phyloP scores from a whole-genome alignment of 2,888 invertebrate species.

The Noctua comes region DNA sequence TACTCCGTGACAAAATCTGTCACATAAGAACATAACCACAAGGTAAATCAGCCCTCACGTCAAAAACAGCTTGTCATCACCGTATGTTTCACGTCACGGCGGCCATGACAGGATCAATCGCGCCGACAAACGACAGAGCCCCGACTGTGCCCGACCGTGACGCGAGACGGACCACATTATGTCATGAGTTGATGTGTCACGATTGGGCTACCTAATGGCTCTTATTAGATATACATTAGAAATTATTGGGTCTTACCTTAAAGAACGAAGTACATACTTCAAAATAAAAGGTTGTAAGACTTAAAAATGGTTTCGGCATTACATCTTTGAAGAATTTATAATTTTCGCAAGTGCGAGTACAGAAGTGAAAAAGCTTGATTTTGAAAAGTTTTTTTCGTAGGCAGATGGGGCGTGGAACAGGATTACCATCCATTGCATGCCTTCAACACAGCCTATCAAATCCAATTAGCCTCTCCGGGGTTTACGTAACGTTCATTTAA shows the following conservation, averaged over 20 bases:
- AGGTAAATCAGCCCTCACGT: constrained; percentile 22
- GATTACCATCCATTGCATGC: neutral
- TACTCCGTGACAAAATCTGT: neutral
- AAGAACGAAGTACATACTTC: too few relatives aligned
- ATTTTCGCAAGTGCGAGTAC: neutral
- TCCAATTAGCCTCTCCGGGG: neutral
- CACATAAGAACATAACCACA: constrained; percentile 4
- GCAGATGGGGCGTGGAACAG: neutral
- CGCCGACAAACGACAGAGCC: constrained; percentile 61
- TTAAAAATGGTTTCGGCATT: neutral
- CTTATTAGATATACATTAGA: constrained; percentile 49
- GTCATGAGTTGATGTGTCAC: constrained; percentile 61
- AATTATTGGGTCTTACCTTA: constrained; percentile 33
- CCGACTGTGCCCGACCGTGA: constrained; percentile 42
- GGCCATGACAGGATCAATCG: constrained; percentile 68
- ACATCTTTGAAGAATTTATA: neutral
- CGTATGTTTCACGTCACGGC: constrained; percentile 48
- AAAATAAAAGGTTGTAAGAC: neutral
- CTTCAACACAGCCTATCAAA: neutral
- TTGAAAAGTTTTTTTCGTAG: neutral
- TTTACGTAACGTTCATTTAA: neutral
- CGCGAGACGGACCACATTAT: constrained; percentile 45
- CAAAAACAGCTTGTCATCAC: constrained; percentile 44
- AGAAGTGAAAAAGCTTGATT: neutral
- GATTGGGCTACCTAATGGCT: constrained; percentile 53